phyloP scores from a whole-genome alignment of 2,888 invertebrate species.

The Amorpha juglandis region DNA sequence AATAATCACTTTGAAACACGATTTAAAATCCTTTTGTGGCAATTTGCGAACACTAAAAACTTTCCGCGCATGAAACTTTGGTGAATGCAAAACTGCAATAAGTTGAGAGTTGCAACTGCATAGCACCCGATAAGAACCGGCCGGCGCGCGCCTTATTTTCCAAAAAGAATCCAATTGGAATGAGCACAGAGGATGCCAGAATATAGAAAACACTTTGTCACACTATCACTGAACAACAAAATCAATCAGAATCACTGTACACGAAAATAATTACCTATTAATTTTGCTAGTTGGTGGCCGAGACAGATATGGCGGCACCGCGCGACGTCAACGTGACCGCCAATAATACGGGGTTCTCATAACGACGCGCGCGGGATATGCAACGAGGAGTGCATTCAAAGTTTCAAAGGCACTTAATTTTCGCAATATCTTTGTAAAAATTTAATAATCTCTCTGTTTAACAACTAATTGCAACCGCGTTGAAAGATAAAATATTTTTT shows the following conservation, averaged over 20 bases:
- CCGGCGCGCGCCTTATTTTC: constrained; percentile 81
- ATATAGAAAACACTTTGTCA: constrained; percentile 68
- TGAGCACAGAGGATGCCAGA: constrained; percentile 60
- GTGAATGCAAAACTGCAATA: constrained; percentile 83
- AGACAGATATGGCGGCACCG: constrained; percentile 88
- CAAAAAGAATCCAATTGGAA: constrained; percentile 79
- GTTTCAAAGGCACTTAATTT: constrained; percentile 77
- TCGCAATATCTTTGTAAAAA: constrained; percentile 49
- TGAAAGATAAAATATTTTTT: constrained; percentile 70
- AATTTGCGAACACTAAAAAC: constrained; percentile 73
- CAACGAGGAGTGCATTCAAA: constrained; percentile 86
- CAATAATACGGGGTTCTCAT: constrained; percentile 88
- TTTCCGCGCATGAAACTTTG: constrained; percentile 81
- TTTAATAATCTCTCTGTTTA: constrained; percentile 72
- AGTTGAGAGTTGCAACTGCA: constrained; percentile 84
- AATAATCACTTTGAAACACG: constrained; percentile 74
- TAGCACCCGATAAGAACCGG: constrained; percentile 84
- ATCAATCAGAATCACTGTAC: constrained; percentile 72
- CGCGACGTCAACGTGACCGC: constrained; percentile 88
- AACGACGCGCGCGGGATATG: constrained; percentile 91
- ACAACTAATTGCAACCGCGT: constrained; percentile 71
- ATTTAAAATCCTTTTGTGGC: constrained; percentile 62
- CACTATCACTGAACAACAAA: constrained; percentile 70
- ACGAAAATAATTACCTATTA: constrained; percentile 85
- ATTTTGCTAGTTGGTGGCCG: constrained; percentile 85